Percentiles rank a stretch among this genome's conserved stretches.
Evolutionary conservation across 2,797 vertebrate species (phyloP).

Genomic region (Hippoglossus hippoglossus): DNA sequence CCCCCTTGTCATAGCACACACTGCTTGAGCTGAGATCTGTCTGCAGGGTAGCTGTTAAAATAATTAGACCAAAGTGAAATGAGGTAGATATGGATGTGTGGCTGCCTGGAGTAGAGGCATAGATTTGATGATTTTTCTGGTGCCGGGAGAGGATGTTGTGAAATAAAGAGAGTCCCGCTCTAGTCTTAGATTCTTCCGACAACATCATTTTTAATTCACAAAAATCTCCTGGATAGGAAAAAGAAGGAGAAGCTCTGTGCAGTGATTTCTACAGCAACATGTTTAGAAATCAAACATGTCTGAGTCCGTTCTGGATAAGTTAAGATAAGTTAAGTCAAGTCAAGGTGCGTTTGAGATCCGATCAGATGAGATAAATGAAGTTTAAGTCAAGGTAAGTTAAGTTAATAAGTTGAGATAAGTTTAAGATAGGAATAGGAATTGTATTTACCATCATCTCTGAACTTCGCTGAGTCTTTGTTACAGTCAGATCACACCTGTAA

Average conservation of each 20-base stretch:
- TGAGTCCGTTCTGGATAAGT: too few relatives aligned
- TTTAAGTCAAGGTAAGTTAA: too few relatives aligned
- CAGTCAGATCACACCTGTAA: neutral
- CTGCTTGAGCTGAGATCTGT: neutral
- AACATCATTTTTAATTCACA: neutral
- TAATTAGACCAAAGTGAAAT: conserved; percentile 1
- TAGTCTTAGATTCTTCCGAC: neutral
- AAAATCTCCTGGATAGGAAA: neutral
- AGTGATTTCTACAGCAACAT: neutral
- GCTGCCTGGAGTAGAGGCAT: neutral
- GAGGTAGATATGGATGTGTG: conserved; percentile 5
- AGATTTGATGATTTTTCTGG: neutral
- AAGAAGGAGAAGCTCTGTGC: neutral
- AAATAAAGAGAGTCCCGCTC: neutral
- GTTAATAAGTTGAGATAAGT: too few relatives aligned
- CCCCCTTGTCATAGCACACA: conserved; percentile 44
- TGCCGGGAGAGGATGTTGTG: neutral
- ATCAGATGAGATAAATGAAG: too few relatives aligned
- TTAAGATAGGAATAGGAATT: neutral
- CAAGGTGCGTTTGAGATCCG: too few relatives aligned
- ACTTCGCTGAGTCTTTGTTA: too few relatives aligned
- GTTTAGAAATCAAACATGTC: too few relatives aligned
- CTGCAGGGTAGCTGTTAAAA: conserved; percentile 15
- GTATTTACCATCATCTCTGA: too few relatives aligned
- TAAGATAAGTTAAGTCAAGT: too few relatives aligned